Evolutionary conservation across 2,888 invertebrate genomes (phyloP).

Genomic region (Sceliomorpha sp.): DNA sequence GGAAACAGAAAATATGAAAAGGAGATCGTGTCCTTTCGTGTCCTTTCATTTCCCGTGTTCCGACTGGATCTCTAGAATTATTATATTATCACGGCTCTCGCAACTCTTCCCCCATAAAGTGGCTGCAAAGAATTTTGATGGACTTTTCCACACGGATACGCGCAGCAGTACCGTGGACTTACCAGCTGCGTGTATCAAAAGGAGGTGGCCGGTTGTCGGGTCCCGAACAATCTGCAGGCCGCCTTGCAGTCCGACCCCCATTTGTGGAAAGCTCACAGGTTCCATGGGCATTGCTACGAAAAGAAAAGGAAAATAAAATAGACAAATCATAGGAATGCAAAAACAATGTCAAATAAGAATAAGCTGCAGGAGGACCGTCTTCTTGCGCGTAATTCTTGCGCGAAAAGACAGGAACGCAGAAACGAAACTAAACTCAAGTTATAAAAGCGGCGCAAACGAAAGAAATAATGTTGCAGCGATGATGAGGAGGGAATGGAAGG

Average conservation of each 20-base stretch:
- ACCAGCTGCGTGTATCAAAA: conserved; percentile 88
- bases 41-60: no score
- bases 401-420: not conserved
- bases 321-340: conserved; percentile 49
- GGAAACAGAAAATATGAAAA: no score
- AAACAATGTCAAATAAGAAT: conserved; percentile 27
- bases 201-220: conserved; percentile 90
- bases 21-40: no score
- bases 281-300: conserved; percentile 84
- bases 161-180: conserved; percentile 61
- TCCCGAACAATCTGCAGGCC: conserved; percentile 86
- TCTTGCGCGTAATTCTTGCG: conserved; percentile 10
- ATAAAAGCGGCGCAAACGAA: conserved; percentile 24
- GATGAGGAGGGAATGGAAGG: not conserved
- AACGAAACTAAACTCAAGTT: conserved; percentile 7
- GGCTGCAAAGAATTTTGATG: conserved; percentile 12
- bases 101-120: conserved; percentile 23
- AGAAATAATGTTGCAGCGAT: conserved; percentile 16
- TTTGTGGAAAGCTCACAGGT: conserved; percentile 86
- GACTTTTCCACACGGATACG: conserved; percentile 41
- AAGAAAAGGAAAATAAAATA: conserved; percentile 53
- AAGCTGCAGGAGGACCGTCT: conserved; percentile 16
- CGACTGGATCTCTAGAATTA: no score
- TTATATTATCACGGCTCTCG: not conserved
- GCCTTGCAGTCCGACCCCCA: conserved; percentile 75